Evolutionary conservation across 2,888 invertebrate species (phyloP).

Genomic region (Cyclophora punctaria): DNA sequence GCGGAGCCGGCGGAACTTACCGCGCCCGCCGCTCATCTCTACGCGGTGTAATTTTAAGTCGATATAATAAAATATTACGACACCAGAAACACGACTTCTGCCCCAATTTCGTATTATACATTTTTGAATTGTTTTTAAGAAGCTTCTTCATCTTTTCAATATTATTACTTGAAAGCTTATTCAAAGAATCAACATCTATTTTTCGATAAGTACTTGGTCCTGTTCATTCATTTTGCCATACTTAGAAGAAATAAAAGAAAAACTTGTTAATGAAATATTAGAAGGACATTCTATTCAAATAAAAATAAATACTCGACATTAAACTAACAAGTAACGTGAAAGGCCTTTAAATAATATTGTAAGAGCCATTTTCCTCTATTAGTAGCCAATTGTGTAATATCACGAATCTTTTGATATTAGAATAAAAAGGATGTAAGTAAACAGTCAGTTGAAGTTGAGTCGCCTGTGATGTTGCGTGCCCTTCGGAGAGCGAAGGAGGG

Average conservation of each 20-base stretch:
- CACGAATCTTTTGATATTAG: conserved; percentile 39
- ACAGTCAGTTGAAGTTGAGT: conserved; percentile 20
- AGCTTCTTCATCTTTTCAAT: too few relatives aligned
- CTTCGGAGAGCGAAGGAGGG: conserved; percentile 27
- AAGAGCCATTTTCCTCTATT: conserved; percentile 35
- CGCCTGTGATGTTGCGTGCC: conserved; percentile 20
- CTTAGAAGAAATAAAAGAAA: too few relatives aligned
- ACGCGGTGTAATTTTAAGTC: conserved; percentile 59
- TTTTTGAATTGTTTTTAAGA: too few relatives aligned
- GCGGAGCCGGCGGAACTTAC: conserved; percentile 56
- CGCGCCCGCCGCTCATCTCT: conserved; percentile 57
- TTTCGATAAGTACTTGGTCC: too few relatives aligned
- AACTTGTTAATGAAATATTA: too few relatives aligned
- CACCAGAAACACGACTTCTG: conserved; percentile 49
- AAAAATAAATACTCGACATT: too few relatives aligned
- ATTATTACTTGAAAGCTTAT: too few relatives aligned
- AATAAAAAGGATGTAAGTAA: conserved; percentile 26
- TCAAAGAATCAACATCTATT: too few relatives aligned
- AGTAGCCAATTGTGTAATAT: conserved; percentile 36
- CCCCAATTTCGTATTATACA: conserved; percentile 55
- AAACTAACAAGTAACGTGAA: too few relatives aligned
- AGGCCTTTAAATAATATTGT: conserved; percentile 40
- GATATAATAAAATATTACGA: conserved; percentile 70
- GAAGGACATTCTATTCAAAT: too few relatives aligned
- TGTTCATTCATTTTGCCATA: too few relatives aligned